These are phyloP conservation scores for Gibbula magus DNA, from an alignment of 2,888 invertebrate genomes.

Conservation along the genomic window DNA sequence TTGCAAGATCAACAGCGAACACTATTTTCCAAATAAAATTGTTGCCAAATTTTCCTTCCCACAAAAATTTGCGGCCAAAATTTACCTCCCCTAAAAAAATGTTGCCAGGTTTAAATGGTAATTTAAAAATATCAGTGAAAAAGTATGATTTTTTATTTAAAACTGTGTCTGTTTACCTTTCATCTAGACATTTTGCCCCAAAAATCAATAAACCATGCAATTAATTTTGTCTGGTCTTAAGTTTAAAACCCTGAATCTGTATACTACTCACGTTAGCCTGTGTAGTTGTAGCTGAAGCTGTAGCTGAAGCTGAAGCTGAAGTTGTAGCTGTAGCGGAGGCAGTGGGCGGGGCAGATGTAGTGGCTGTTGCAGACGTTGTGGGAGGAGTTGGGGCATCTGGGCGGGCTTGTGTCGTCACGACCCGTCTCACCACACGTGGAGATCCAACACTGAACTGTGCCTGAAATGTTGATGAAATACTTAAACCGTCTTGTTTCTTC, in stretches of 20 bases:
- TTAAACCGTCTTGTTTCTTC: too few species aligned
- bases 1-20: too few species aligned
- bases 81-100: too few species aligned
- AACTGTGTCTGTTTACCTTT: too few species aligned
- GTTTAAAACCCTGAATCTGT: too few species aligned
- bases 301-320: conserved; percentile 7
- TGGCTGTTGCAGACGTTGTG: conserved; percentile 1
- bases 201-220: neutral
- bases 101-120: too few species aligned
- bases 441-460: conserved; percentile 3
- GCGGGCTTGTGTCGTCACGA: neutral
- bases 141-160: too few species aligned
- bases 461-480: neutral
- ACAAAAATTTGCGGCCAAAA: too few species aligned
- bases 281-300: conserved; percentile 24
- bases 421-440: neutral
- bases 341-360: conserved; percentile 21
- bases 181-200: neutral
- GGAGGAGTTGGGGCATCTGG: conserved; percentile 9
- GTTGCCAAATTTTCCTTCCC: too few species aligned
- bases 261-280: neutral
- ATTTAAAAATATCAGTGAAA: too few species aligned
- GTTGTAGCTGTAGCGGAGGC: conserved; percentile 22
- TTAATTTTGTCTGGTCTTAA: neutral
- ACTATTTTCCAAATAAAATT: too few species aligned